phyloP scores from a whole-genome alignment of 1,140 invertebrate genomes.

The Rhynchophorus ferrugineus region DNA sequence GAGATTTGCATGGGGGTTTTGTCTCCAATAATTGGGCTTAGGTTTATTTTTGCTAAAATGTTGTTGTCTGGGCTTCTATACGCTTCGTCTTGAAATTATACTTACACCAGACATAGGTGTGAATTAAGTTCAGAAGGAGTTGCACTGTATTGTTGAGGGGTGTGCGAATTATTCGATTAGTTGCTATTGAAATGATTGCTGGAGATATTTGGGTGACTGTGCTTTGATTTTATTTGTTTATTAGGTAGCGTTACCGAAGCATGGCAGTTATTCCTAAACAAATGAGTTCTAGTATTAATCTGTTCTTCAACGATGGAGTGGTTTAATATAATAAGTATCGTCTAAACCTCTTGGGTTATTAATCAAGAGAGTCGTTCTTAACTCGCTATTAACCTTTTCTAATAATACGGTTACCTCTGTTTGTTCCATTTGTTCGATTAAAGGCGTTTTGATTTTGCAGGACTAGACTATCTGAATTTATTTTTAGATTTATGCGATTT shows the following conservation, averaged over 20 bases:
- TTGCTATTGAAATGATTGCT: background rate
- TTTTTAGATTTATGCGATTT: too few relatives aligned
- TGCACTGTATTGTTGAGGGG: too few relatives aligned
- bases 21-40: too few relatives aligned
- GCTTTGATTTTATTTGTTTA: too few relatives aligned
- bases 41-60: background rate
- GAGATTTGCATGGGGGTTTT: too few relatives aligned
- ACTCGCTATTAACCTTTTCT: background rate
- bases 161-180: slow-evolving; percentile 3
- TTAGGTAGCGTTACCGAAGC: too few relatives aligned
- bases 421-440: slow-evolving; percentile 5
- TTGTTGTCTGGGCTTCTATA: slow-evolving; percentile 1
- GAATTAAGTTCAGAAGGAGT: slow-evolving; percentile 16
- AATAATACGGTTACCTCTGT: slow-evolving; percentile 3
- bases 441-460: too few relatives aligned
- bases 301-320: slow-evolving; percentile 5
- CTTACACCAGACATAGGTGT: too few relatives aligned
- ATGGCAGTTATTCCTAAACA: too few relatives aligned
- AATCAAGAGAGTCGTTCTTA: slow-evolving; percentile 7
- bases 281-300: slow-evolving; percentile 1
- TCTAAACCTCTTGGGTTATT: slow-evolving; percentile 1
- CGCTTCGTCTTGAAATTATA: background rate
- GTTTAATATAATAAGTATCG: slow-evolving; percentile 8
- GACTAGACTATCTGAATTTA: too few relatives aligned
- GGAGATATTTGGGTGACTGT: too few relatives aligned